phyloP scores from a whole-genome alignment of 2,113 vertebrate genomes.

The Genyomyrus donnyi region DNA sequence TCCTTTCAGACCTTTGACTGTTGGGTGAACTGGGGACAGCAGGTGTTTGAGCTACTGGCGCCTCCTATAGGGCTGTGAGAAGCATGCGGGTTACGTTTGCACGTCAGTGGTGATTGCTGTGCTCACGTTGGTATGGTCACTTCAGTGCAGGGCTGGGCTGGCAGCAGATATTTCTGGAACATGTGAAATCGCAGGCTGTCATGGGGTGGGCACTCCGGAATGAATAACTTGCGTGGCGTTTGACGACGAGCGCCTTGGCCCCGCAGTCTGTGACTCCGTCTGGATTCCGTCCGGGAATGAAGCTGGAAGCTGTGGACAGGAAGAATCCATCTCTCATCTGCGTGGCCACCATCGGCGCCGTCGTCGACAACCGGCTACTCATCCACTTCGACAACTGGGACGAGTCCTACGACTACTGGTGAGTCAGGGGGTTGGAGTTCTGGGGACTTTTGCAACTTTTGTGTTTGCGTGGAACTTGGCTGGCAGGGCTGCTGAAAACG shows the following conservation, averaged over 20 bases:
- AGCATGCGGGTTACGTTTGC: not conserved
- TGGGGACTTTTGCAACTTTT: not conserved
- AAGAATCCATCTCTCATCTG: constrained; percentile 77
- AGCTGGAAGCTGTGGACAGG: constrained; percentile 79
- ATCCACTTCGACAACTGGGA: constrained; percentile 88
- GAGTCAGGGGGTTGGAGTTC: constrained; percentile 17
- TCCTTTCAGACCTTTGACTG: not conserved
- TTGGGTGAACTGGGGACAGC: not conserved
- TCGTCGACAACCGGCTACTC: constrained; percentile 77
- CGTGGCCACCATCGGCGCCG: constrained; percentile 71
- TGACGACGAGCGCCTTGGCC: not conserved
- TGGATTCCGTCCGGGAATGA: constrained; percentile 82
- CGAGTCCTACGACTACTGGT: constrained; percentile 85
- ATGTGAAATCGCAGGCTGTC: not conserved
- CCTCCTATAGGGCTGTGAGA: not conserved
- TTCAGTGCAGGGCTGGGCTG: not conserved
- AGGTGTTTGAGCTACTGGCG: not conserved
- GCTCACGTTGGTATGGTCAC: not conserved
- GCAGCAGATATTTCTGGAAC: not conserved
- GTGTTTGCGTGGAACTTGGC: not conserved
- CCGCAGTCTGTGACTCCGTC: constrained; percentile 74
- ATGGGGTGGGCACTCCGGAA: not conserved
- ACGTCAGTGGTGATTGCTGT: not conserved
- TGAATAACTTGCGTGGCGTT: not conserved
- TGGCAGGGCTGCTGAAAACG: not conserved